Conservation (phyloP, 2,113 vertebrate genomes). For the Aegotheles bennettii region DNA sequence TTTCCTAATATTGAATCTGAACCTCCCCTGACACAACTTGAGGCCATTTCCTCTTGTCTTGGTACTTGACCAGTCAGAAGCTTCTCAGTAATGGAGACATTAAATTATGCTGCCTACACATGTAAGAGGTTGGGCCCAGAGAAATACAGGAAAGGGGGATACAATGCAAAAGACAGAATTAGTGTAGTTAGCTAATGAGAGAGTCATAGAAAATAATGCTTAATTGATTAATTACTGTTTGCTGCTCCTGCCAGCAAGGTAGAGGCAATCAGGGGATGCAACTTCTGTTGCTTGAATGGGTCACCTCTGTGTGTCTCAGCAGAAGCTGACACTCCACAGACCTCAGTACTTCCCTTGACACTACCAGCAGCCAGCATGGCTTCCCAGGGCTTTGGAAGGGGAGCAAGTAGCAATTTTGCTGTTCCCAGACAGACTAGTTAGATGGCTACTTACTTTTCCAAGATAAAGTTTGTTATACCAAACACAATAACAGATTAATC, state of each 20-base stretch:
- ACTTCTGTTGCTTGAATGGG: background rate
- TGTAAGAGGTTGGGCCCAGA: background rate
- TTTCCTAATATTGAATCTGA: too few relatives aligned
- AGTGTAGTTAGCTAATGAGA: background rate
- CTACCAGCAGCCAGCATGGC: background rate
- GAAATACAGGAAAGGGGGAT: background rate
- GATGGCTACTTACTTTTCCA: background rate
- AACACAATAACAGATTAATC: background rate
- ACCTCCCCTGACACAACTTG: too few relatives aligned
- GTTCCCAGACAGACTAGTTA: background rate
- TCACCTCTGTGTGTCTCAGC: background rate
- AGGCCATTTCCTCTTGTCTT: too few relatives aligned
- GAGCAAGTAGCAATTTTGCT: background rate
- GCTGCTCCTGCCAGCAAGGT: background rate
- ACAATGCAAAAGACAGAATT: background rate
- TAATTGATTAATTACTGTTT: background rate
- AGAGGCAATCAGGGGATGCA: background rate
- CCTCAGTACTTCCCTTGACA: background rate
- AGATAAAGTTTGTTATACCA: background rate
- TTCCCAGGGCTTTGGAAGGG: background rate
- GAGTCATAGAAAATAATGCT: background rate
- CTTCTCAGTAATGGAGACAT: background rate
- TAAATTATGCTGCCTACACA: background rate
- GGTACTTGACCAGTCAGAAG: background rate
- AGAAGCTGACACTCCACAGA: background rate